These are phyloP conservation scores for Amorpha juglandis DNA, from an alignment of 2,888 invertebrate genomes.

Conservation along the genomic window DNA sequence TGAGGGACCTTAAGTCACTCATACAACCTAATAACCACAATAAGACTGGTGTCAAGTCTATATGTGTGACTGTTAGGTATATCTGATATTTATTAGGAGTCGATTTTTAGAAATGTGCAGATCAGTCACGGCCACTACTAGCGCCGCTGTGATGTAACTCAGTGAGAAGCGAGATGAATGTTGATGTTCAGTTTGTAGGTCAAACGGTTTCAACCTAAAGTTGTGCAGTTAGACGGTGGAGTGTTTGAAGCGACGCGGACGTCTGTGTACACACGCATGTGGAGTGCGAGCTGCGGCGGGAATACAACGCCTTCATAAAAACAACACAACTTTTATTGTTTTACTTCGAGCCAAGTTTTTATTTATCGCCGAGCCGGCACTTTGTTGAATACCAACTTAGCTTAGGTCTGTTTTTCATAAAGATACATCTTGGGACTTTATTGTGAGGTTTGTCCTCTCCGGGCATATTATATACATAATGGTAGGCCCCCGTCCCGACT, in stretches of 20 bases:
- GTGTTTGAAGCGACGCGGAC: neutral
- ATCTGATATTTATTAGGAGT: too few relatives aligned
- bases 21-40: too few relatives aligned
- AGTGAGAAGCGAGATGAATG: too few relatives aligned
- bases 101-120: too few relatives aligned
- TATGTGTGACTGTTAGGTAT: too few relatives aligned
- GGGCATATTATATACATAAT: neutral
- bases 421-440: neutral
- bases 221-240: neutral
- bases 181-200: too few relatives aligned
- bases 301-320: slow-evolving; percentile 3
- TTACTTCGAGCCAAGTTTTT: neutral
- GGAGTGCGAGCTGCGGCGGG: neutral
- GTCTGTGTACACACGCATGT: neutral
- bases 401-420: neutral
- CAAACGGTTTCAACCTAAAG: too few relatives aligned
- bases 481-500: neutral
- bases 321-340: slow-evolving; percentile 13
- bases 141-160: too few relatives aligned
- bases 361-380: neutral
- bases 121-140: too few relatives aligned
- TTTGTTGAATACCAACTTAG: neutral
- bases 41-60: too few relatives aligned
- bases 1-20: too few relatives aligned
- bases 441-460: neutral